Percentiles rank a stretch among this genome's conserved stretches.
phyloP scores from a whole-genome alignment of 2,888 invertebrate species.

The Aromia moschata region DNA sequence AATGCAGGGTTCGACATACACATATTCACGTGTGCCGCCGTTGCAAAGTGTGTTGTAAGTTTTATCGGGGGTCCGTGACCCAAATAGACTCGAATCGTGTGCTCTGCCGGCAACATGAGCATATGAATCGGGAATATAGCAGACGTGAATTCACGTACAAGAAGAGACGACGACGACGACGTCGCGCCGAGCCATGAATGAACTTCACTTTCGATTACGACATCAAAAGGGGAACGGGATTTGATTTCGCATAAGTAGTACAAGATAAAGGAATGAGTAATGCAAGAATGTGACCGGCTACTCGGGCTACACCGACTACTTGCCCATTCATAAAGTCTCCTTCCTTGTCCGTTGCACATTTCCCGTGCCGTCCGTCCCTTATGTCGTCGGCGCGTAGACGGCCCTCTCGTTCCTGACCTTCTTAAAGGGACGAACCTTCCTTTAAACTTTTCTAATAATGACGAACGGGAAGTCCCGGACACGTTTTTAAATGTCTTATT shows the following conservation, averaged over 20 bases:
- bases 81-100: constrained; percentile 47
- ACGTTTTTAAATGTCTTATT: constrained; percentile 43
- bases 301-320: constrained; percentile 38
- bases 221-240: constrained; percentile 48
- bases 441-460: constrained; percentile 47
- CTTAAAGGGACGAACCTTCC: constrained; percentile 39
- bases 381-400: constrained; percentile 22
- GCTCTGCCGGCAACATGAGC: constrained; percentile 33
- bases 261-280: constrained; percentile 46
- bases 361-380: constrained; percentile 27
- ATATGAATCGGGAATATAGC: constrained; percentile 42
- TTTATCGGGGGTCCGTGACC: constrained; percentile 51
- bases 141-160: constrained; percentile 41
- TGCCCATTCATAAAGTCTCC: constrained; percentile 43
- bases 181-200: constrained; percentile 48
- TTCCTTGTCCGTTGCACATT: constrained; percentile 34
- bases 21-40: constrained; percentile 34
- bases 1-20: constrained; percentile 24
- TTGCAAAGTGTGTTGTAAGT: constrained; percentile 42
- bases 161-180: constrained; percentile 37
- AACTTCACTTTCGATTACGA: constrained; percentile 49
- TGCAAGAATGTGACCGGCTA: constrained; percentile 42
- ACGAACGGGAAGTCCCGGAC: constrained; percentile 35
- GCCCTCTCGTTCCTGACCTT: constrained; percentile 36
- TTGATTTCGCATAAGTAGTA: constrained; percentile 51